Evolutionary conservation across 2,797 vertebrate genomes (phyloP).

Genomic region (Hirundo rustica): DNA sequence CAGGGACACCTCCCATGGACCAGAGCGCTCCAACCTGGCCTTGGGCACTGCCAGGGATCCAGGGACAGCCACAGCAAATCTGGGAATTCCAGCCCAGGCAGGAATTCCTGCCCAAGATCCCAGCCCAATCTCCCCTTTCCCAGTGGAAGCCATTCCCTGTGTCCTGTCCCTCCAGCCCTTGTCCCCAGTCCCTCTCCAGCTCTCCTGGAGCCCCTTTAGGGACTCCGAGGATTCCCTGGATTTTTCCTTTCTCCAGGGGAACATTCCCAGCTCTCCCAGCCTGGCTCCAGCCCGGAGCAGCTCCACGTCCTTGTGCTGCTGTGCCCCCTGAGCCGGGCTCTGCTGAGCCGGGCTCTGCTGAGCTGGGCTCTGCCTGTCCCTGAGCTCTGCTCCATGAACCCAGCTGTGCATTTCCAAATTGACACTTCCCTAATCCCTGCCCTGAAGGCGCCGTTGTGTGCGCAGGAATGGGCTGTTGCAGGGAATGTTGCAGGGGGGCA

Average conservation of each 20-base stretch:
- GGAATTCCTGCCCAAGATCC: too few species aligned
- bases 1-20: neutral
- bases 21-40: rapidly evolving
- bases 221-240: too few species aligned
- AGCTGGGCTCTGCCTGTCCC: neutral
- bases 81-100: too few species aligned
- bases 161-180: too few species aligned
- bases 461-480: neutral
- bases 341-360: too few species aligned
- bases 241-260: neutral
- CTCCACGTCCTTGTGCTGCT: neutral
- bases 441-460: neutral
- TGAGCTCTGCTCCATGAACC: too few species aligned
- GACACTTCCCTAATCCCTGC: slow-evolving; percentile 17
- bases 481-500: neutral
- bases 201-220: too few species aligned
- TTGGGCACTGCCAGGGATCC: neutral
- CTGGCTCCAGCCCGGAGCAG: neutral
- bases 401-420: neutral
- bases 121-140: too few species aligned
- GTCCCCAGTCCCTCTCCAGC: too few species aligned
- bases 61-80: too few species aligned
- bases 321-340: neutral
- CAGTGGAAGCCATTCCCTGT: too few species aligned
- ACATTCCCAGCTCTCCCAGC: neutral